Conservation (phyloP, 2,888 invertebrate species). For the Cheilosia vulpina region DNA sequence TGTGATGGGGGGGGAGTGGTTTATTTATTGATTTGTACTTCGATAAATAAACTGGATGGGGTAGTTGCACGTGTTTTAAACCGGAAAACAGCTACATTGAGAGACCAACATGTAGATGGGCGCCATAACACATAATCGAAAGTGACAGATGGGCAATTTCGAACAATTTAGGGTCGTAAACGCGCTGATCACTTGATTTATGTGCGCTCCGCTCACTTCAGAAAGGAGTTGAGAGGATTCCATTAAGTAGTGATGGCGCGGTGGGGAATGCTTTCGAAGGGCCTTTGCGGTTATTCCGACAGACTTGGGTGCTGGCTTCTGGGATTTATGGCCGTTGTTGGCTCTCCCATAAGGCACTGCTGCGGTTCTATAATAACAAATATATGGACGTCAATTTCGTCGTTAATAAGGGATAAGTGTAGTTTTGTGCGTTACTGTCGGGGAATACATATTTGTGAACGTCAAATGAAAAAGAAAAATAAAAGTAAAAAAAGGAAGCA, state of each 20-base stretch:
- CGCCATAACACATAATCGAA: conserved; percentile 37
- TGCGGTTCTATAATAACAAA: no score
- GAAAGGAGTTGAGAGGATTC: neutral
- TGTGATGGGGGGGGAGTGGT: conserved; percentile 18
- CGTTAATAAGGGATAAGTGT: no score
- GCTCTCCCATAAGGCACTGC: no score
- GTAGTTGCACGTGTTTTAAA: conserved; percentile 53
- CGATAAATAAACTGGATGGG: conserved; percentile 18
- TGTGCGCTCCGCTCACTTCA: neutral
- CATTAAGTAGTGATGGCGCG: neutral
- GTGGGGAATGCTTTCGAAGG: no score
- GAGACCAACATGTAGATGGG: conserved; percentile 1
- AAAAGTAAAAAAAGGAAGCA: no score
- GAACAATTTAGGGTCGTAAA: conserved; percentile 24
- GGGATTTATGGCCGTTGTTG: no score
- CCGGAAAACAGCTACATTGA: conserved; percentile 17
- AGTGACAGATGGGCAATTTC: conserved; percentile 36
- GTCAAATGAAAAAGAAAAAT: no score
- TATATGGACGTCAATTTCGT: no score
- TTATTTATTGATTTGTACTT: conserved; percentile 59
- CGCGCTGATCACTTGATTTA: conserved; percentile 18
- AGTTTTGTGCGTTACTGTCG: no score
- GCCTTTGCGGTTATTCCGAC: no score
- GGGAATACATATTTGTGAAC: no score
- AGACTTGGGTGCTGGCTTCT: no score